phyloP scores from a whole-genome alignment of 2,113 vertebrate species.

The Bos indicus region DNA sequence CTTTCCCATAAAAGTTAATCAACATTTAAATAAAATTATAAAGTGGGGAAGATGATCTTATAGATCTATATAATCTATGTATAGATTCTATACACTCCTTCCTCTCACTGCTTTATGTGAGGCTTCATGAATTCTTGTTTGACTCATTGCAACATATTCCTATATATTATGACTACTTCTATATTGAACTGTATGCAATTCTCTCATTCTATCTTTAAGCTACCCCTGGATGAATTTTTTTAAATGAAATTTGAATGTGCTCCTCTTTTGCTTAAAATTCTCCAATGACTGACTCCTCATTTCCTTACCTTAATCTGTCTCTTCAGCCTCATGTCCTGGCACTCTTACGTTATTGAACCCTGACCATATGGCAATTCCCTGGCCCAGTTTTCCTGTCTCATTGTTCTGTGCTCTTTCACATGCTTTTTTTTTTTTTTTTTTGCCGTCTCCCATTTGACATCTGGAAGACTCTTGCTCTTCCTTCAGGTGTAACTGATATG shows the following conservation, averaged over 20 bases:
- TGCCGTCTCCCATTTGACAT: background rate
- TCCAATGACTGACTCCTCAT: background rate
- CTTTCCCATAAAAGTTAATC: background rate
- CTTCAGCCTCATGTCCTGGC: background rate
- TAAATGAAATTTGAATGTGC: background rate
- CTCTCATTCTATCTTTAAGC: background rate
- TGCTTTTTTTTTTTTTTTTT: background rate
- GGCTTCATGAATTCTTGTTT: background rate
- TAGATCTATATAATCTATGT: no score
- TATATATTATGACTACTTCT: background rate
- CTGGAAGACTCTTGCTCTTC: background rate
- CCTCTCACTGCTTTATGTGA: background rate
- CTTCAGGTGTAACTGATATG: background rate
- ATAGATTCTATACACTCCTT: background rate
- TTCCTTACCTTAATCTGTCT: background rate
- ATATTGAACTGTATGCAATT: background rate
- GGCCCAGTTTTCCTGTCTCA: background rate
- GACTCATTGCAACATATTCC: background rate
- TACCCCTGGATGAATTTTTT: background rate
- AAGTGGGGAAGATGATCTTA: background rate
- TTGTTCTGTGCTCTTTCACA: background rate
- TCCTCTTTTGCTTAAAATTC: background rate
- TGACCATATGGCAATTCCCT: background rate
- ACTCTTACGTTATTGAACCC: background rate
- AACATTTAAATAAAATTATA: slow-evolving; percentile 16